Base-by-base conservation (phyloP, 2,113 vertebrate species). In the Mionectes macconnelli region DNA sequence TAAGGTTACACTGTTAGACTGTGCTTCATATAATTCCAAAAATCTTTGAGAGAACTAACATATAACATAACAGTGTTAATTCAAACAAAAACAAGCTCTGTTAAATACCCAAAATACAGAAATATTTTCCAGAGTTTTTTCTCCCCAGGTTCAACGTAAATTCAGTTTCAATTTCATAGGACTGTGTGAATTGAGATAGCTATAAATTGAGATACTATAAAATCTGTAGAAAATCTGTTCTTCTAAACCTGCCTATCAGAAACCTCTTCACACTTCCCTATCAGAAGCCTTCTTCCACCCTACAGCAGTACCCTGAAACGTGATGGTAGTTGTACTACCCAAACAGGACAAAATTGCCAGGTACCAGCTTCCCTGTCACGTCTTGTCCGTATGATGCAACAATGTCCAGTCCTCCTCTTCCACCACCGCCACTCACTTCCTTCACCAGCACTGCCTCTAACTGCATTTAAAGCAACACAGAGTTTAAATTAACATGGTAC, bases 361-460 rank as follows among this genome's bases (percentile, higher is more conserved):
- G 25, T 40, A 28, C 39, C 30, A 92, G 8, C 25, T 72, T 67
- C 37, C 45, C 28, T 45, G 50, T 50, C 39, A n/a, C 31, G 23
- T 42, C 40, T 80, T 62, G 27, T 25, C 45, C 18, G 22, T 56
- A 27, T 15, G 33, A 62, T 53, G 30, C 42, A 74, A 52, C 0
- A 7, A 69, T 16, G 28, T 40, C 57, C 30, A 64, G 11, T 14
- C 33, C 24, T 37, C 21, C 28, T 56, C 24, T 49, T 80, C 40
- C 28, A 19, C 6, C 4, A 1, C 21, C 0, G 0, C 49, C 59
- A 47, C 31, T 39, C 17, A 8, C 14, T 78, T 89, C 37, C n/a
- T 75, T 57, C 63, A 33, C 25, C 17, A 68, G 52, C 28, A 35
- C 14, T 72, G 47, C 15, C 23, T 83, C 5, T 63, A 53, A n/a